Conservation (phyloP, 2,888 invertebrate genomes). For the Epistrophe grossulariae region DNA sequence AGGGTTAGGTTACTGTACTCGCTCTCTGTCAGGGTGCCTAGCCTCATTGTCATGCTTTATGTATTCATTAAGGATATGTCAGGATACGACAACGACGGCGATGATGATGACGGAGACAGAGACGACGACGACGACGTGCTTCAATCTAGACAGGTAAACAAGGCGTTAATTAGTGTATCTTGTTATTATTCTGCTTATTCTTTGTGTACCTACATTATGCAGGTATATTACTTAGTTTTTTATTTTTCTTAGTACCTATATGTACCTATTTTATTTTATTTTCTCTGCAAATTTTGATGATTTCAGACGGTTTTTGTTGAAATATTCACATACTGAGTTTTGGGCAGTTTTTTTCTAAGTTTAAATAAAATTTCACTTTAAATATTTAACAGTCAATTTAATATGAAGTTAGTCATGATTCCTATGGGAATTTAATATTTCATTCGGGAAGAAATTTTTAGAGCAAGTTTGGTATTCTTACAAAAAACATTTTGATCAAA, state of each 20-base stretch:
- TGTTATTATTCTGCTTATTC: slow-evolving; percentile 59
- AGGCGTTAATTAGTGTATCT: slow-evolving; percentile 74
- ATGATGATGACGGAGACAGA: neutral
- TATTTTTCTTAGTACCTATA: neutral
- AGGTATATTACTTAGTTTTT: slow-evolving; percentile 33
- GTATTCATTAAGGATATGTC: slow-evolving; percentile 70
- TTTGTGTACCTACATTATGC: slow-evolving; percentile 19
- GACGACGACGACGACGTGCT: slow-evolving; percentile 47
- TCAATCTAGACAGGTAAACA: slow-evolving; percentile 76
- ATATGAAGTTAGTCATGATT: too few species aligned
- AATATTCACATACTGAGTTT: neutral
- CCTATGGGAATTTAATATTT: too few species aligned
- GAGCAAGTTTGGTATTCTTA: too few species aligned
- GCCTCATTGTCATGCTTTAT: slow-evolving; percentile 61
- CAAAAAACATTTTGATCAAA: too few species aligned
- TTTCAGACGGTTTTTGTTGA: neutral
- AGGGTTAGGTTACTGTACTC: slow-evolving; percentile 72
- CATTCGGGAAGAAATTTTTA: too few species aligned
- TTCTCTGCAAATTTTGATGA: neutral
- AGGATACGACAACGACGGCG: slow-evolving; percentile 49
- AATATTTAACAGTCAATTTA: neutral
- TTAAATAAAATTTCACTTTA: neutral
- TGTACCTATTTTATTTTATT: neutral
- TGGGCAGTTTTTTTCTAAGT: neutral
- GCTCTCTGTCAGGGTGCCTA: slow-evolving; percentile 38